Percentiles rank a stretch among this genome's conserved stretches.
Evolutionary conservation across 2,113 vertebrate species (phyloP).

Genomic region (Anthoscopus minutus): DNA sequence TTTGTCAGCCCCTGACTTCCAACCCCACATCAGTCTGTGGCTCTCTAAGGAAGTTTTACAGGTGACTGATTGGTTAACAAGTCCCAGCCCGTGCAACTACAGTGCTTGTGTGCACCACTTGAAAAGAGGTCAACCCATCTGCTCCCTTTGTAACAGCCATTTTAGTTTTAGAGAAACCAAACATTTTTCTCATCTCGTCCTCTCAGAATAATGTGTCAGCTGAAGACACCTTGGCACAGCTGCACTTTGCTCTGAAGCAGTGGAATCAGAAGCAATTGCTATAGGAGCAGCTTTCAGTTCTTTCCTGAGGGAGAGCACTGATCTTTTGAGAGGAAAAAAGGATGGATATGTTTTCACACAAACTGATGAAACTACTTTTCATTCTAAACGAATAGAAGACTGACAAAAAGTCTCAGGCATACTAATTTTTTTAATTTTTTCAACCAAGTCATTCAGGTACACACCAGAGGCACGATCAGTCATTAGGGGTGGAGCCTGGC

Average conservation of each 20-base stretch:
- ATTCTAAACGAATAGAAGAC: constrained; percentile 61
- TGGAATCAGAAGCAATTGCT: constrained; percentile 52
- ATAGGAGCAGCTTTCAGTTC: constrained; percentile 50
- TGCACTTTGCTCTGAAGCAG: constrained; percentile 56
- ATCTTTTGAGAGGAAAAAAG: constrained; percentile 59
- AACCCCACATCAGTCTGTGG: not conserved
- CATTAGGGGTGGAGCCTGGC: not conserved
- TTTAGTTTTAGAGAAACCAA: not conserved
- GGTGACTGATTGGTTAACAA: not conserved
- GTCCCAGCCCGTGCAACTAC: not conserved
- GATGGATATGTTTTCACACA: constrained; percentile 54
- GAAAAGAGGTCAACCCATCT: not conserved
- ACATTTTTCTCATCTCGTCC: not conserved
- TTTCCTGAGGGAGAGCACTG: constrained; percentile 59
- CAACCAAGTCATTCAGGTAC: constrained; percentile 29
- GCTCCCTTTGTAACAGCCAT: not conserved
- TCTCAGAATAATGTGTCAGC: constrained; percentile 10
- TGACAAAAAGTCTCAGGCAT: constrained; percentile 61
- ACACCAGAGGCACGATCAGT: not conserved
- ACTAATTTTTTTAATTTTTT: constrained; percentile 36
- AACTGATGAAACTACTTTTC: constrained; percentile 65
- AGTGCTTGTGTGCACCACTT: not conserved
- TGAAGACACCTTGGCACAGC: constrained; percentile 32
- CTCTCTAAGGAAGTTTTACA: not conserved
- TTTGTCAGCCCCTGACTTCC: not conserved